Evolutionary conservation across 2,797 vertebrate species (phyloP).

Genomic region (Chelidonichthys spinosus): DNA sequence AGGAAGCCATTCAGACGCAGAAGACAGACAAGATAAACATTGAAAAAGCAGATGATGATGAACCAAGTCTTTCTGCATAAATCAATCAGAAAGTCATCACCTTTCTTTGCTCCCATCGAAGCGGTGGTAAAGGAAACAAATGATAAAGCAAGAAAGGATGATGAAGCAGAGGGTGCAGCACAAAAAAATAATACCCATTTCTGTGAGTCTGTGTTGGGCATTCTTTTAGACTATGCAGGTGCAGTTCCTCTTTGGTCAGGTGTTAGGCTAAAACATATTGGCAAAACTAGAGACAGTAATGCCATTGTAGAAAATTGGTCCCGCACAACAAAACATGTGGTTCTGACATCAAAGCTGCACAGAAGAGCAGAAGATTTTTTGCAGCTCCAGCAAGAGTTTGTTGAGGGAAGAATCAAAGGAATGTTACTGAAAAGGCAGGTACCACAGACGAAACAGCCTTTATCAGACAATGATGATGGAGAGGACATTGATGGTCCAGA

Average conservation of each 20-base stretch:
- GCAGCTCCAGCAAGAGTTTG: slow-evolving; percentile 7
- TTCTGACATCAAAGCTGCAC: slow-evolving; percentile 2
- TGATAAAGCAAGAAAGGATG: neutral
- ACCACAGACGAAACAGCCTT: neutral
- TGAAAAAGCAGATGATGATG: neutral
- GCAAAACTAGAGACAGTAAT: slow-evolving; percentile 6
- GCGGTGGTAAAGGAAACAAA: neutral
- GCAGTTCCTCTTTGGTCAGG: slow-evolving; percentile 19
- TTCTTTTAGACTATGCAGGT: slow-evolving; percentile 4
- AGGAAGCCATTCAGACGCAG: slow-evolving; percentile 11
- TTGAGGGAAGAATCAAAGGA: neutral
- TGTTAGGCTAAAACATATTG: neutral
- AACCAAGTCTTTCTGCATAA: neutral
- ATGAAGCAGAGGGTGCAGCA: neutral
- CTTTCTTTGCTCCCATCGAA: slow-evolving; percentile 1
- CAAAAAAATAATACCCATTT: neutral
- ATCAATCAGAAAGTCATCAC: neutral
- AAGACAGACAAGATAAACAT: slow-evolving; percentile 3
- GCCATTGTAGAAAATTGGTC: slow-evolving; percentile 14
- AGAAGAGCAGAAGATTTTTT: slow-evolving; percentile 26
- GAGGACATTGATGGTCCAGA: neutral
- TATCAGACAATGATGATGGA: neutral
- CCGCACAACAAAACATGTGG: slow-evolving; percentile 1
- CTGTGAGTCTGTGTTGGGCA: neutral
- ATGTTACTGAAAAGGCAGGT: neutral